Base-by-base conservation (phyloP, 37 sponge, comb jelly and placozoan genomes). In the Chondrosia reniformis region DNA sequence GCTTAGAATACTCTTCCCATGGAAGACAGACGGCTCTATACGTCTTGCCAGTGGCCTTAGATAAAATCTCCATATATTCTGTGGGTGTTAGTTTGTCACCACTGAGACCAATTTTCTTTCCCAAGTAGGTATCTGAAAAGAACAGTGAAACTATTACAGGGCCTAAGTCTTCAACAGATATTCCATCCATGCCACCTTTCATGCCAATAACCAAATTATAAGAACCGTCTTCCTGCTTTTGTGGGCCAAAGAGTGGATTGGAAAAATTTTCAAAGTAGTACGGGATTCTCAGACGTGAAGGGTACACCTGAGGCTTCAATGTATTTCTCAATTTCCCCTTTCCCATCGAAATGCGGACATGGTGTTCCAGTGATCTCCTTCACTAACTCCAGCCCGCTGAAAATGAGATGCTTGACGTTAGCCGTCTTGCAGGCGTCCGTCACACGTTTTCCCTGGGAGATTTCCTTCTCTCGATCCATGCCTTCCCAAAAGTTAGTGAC, bases 181-280 rank as follows among this genome's bases (percentile, higher is more conserved):
- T 45, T 28, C 78, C 80, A 74, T 87, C 69, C 84, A 92, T 74
- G n/a, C 78, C 79, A 13, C 77, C 80, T 1, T 92, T 63, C 86
- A 88, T 82, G 7, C 81, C 79, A 5, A 77, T 46, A 17, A 84
- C 78, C 52, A 73, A 37, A 5, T 65, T 12, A 45, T 75, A 76
- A 0, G 77, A 88, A 0, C 89, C 89, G 75, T 92, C 88, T 3
- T 78, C 83, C 40, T 80, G 55, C 46, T 81, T 84, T 41, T 81
- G 78, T 2, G 52, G 45, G n/a, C 27, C 36, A 0, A 79, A 28
- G n/a, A n/a, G n/a, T 24, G 33, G 77, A 19, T 33, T 34, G 19
- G 34, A n/a, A 37, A 91, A 84, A 63, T 86, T 86, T 0, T 92
- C 89, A 82, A 67, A 87, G 64, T 85, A 92, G 71, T 67, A 78